phyloP scores from a whole-genome alignment of 2,797 vertebrate genomes.

The Paramormyrops hopkinsi region DNA sequence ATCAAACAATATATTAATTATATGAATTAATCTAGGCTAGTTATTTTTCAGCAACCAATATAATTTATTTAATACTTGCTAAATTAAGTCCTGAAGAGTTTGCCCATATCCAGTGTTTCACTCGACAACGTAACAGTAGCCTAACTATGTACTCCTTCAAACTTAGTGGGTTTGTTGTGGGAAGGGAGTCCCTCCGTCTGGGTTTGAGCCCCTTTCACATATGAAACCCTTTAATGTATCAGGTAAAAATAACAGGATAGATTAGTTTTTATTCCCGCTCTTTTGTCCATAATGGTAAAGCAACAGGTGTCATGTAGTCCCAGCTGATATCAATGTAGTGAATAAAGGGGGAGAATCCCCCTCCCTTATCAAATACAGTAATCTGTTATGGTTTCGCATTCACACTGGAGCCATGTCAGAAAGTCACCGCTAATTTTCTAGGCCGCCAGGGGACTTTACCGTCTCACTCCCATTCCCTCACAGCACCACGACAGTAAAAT shows the following conservation, averaged over 20 bases:
- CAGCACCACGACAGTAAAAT: background rate
- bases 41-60: background rate
- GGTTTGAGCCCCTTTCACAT: background rate
- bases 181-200: background rate
- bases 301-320: background rate
- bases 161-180: background rate
- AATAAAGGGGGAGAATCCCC: background rate
- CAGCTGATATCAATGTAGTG: background rate
- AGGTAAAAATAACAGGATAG: background rate
- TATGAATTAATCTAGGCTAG: background rate
- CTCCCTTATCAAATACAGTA: background rate
- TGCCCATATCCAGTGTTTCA: background rate
- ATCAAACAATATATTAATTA: background rate
- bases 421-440: background rate
- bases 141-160: background rate
- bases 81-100: background rate
- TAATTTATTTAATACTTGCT: background rate
- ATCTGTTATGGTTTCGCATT: background rate
- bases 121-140: background rate
- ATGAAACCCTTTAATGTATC: background rate
- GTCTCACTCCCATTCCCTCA: background rate
- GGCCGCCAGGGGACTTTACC: background rate
- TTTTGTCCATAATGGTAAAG: background rate
- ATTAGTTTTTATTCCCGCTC: background rate
- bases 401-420: background rate